Base-by-base conservation (phyloP, 2,888 invertebrate species). In the Neria commutata region DNA sequence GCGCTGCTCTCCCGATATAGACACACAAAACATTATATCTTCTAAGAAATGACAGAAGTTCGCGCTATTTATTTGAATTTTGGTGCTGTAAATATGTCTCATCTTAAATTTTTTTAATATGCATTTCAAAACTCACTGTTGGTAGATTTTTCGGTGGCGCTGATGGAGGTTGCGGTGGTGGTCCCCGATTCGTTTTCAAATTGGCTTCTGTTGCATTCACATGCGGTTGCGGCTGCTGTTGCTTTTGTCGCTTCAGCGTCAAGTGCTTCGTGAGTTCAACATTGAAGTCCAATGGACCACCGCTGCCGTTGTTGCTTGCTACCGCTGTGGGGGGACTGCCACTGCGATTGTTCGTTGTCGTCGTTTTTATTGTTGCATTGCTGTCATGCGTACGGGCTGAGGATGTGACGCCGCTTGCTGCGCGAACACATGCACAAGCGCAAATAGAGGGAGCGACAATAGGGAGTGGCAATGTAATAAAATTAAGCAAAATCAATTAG, bases 141-240 rank as follows among this genome's bases (percentile, higher is more conserved):
- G 86, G 85, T 83, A 89, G 85, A 67, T 85, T 85, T 56, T 89
- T 88, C 74, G 91, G 88, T 88, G 71, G 72, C 57, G 69, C 71
- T 51, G 89, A 87, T 56, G 91, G 91, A 23, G 91, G 91, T 67
- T 90, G 88, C 11, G 94, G 94, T 26, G 94, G 94, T 26, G 93
- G 92, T 46, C 91, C 92, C 70, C 92, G 85, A 64, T 81, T 81
- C 65, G 81, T 81, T 72, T 76, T 78, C 64, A 80, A 71, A 74
- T 80, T 80, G 33, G 81, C 79, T 70, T 80, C 81, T 29, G 80
- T 81, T 62, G 79, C 80, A 68, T 78, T 79, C 66, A 75, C 73
- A 67, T 77, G 76, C 51, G 67, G 70, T 58, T 70, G 74, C 62
- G 69, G 75, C 57, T 69, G 66, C 62, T 74, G 78, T 54, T 76